A percentile compares a stretch with the other conserved stretches of the same genome.
These are phyloP conservation scores for Drosophila virilis DNA, from an alignment of 1,140 invertebrate species.

Conservation along the genomic window DNA sequence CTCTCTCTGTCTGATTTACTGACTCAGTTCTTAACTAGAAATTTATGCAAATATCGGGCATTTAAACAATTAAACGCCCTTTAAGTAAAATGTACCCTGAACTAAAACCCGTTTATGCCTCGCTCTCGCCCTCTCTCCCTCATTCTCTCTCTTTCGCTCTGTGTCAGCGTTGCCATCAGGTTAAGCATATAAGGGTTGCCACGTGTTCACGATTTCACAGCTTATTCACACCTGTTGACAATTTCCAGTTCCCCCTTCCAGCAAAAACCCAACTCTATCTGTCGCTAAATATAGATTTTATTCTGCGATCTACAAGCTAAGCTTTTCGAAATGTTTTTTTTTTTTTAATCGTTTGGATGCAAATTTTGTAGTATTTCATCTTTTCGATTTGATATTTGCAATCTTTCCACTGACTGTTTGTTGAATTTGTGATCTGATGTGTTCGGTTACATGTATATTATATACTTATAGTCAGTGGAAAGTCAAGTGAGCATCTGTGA, in stretches of 20 bases:
- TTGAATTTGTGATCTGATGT: no score
- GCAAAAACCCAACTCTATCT: not conserved
- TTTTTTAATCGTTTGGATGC: no score
- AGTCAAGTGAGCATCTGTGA: no score
- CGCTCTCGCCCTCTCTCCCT: not conserved
- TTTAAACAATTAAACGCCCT: slow-evolving; percentile 43
- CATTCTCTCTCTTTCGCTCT: no score
- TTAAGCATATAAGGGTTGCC: slow-evolving; percentile 14
- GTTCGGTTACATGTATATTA: no score
- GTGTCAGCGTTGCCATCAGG: not conserved
- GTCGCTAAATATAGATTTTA: not conserved
- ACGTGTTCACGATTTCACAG: slow-evolving; percentile 15
- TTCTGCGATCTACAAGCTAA: not conserved
- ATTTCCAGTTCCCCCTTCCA: not conserved
- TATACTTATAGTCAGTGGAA: no score
- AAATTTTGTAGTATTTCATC: no score
- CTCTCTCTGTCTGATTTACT: not conserved
- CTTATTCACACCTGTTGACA: not conserved
- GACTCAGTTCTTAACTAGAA: slow-evolving; percentile 28
- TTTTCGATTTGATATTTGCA: no score
- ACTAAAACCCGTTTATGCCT: not conserved
- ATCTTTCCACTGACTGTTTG: no score
- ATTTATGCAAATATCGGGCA: slow-evolving; percentile 44
- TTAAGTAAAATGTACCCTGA: slow-evolving; percentile 13
- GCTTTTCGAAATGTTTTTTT: no score